phyloP scores from a whole-genome alignment of 2,888 invertebrate genomes.

The Chouioia cunea region DNA sequence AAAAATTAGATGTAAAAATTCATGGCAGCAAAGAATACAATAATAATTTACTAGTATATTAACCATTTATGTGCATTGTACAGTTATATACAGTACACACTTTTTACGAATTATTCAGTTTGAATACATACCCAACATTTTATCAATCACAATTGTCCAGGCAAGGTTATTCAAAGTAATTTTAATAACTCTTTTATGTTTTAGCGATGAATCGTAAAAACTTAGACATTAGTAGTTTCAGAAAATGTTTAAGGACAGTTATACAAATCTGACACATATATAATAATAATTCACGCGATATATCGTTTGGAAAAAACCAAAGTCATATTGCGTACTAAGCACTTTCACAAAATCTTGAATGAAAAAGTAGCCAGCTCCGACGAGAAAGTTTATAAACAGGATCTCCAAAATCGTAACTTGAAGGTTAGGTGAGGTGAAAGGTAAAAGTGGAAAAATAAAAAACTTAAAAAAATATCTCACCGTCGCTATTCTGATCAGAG shows the following conservation, averaged over 20 bases:
- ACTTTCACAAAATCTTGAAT: not conserved
- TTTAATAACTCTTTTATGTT: not conserved
- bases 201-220: no score
- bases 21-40: no score
- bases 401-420: no score
- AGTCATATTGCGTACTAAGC: no score
- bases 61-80: not conserved
- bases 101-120: not conserved
- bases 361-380: not conserved
- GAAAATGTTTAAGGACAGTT: not conserved
- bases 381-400: no score
- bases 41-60: no score
- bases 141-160: not conserved
- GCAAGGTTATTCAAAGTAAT: not conserved
- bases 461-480: conserved; percentile 12
- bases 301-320: no score
- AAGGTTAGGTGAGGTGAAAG: conserved; percentile 26
- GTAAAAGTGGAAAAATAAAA: not conserved
- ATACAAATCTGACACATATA: not conserved
- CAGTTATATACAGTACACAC: conserved; percentile 29
- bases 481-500: conserved; percentile 36
- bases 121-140: not conserved
- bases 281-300: not conserved
- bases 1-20: no score
- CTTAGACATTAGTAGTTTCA: not conserved